A percentile compares a stretch with the other conserved stretches of the same genome.
Evolutionary conservation across 2,888 invertebrate species (phyloP).

Genomic region (Polietes domitor): DNA sequence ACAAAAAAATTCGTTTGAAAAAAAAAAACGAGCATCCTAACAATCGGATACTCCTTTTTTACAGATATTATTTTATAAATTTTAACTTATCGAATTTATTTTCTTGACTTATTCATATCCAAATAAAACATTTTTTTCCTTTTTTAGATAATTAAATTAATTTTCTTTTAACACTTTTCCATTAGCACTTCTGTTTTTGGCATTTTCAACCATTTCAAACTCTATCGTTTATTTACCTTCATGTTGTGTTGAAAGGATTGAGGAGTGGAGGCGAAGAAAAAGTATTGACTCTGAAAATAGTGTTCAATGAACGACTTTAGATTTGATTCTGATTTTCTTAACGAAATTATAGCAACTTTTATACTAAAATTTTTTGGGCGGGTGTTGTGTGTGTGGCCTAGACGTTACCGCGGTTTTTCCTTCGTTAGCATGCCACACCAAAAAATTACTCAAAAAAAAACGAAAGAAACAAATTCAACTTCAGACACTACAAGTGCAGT

Average conservation of each 20-base stretch:
- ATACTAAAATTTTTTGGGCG: constrained; percentile 72
- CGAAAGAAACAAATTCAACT: constrained; percentile 23
- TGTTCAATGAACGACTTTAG: constrained; percentile 77
- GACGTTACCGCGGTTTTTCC: background rate
- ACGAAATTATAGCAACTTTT: constrained; percentile 78
- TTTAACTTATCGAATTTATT: too few species aligned
- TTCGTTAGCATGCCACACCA: constrained; percentile 52
- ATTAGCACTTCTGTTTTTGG: too few species aligned
- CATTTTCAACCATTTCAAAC: too few species aligned
- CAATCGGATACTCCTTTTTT: too few species aligned
- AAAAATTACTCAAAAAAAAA: constrained; percentile 40
- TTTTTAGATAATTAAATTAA: too few species aligned
- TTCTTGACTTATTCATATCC: too few species aligned
- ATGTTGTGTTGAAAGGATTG: constrained; percentile 76
- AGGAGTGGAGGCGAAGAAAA: constrained; percentile 64
- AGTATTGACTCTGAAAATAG: constrained; percentile 70
- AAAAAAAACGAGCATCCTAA: too few species aligned
- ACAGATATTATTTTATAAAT: too few species aligned
- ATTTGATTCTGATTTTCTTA: constrained; percentile 79
- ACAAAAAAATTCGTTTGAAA: too few species aligned
- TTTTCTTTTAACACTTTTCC: too few species aligned
- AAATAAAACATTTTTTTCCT: too few species aligned
- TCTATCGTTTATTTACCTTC: constrained; percentile 75
- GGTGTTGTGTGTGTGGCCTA: constrained; percentile 37
- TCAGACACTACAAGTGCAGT: background rate